Conservation (phyloP, 2,797 vertebrate genomes). For the Rousettus madagascariensis region DNA sequence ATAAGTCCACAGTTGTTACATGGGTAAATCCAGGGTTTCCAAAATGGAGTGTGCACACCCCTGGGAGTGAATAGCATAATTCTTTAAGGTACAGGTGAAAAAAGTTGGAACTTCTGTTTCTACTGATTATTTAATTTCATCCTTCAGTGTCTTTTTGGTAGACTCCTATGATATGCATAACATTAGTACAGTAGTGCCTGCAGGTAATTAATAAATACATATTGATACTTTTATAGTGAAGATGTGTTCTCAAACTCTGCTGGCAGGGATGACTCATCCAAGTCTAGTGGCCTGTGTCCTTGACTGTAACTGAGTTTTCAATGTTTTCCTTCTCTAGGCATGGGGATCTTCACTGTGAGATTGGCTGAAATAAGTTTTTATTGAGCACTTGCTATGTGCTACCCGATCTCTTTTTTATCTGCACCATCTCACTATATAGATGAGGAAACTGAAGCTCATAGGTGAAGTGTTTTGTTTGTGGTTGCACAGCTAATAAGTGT, state of each 20-base stretch:
- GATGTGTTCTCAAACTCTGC: neutral
- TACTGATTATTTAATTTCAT: neutral
- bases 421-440: neutral
- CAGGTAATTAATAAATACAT: neutral
- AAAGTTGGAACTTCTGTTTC: neutral
- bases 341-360: neutral
- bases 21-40: neutral
- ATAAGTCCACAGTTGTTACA: too few species aligned
- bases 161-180: rapidly evolving
- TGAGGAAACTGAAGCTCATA: neutral
- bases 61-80: rapidly evolving
- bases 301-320: neutral
- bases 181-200: neutral
- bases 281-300: neutral
- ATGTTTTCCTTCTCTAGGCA: neutral
- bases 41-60: neutral
- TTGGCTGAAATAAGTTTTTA: neutral
- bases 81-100: neutral
- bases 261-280: neutral
- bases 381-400: neutral
- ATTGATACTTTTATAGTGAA: rapidly evolving
- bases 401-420: neutral
- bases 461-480: neutral
- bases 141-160: neutral
- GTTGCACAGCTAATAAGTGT: neutral